Evolutionary conservation across 2,888 invertebrate genomes (phyloP).

Genomic region (Mythimna loreyi): DNA sequence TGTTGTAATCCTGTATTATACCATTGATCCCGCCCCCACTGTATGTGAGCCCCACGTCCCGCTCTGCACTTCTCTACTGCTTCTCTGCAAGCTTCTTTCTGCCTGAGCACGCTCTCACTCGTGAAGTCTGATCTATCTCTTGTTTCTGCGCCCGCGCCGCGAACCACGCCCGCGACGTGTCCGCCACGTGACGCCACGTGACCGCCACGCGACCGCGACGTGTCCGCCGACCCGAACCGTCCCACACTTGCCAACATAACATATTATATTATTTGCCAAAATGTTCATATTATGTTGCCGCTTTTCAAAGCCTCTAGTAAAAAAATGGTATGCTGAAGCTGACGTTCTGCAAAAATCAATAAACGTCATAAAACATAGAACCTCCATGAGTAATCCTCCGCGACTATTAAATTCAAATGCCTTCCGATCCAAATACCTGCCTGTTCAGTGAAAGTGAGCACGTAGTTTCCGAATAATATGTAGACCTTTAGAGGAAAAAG

Average conservation of each 20-base stretch:
- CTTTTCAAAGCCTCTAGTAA: constrained; percentile 85
- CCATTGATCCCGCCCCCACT: constrained; percentile 87
- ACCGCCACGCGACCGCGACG: constrained; percentile 77
- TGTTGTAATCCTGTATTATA: constrained; percentile 89
- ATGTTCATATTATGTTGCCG: constrained; percentile 86
- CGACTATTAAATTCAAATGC: constrained; percentile 49
- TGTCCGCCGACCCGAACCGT: constrained; percentile 76
- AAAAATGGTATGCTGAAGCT: constrained; percentile 77
- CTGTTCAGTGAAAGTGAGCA: constrained; percentile 67
- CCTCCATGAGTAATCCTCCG: constrained; percentile 50
- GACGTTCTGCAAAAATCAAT: constrained; percentile 58
- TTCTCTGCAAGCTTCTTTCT: constrained; percentile 91
- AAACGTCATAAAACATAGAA: constrained; percentile 55
- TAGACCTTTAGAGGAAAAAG: constrained; percentile 63
- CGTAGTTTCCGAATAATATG: constrained; percentile 59
- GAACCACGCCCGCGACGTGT: constrained; percentile 71
- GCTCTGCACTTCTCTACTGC: constrained; percentile 91
- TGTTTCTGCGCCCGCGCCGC: constrained; percentile 81
- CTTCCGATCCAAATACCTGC: constrained; percentile 58
- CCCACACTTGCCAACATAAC: constrained; percentile 75
- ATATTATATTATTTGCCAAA: constrained; percentile 86
- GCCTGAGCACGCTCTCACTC: constrained; percentile 90
- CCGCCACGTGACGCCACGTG: constrained; percentile 61
- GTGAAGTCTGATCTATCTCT: constrained; percentile 81
- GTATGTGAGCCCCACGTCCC: constrained; percentile 90